Conservation (phyloP, 2,113 vertebrate genomes). For the Lagenorhynchus albirostris region DNA sequence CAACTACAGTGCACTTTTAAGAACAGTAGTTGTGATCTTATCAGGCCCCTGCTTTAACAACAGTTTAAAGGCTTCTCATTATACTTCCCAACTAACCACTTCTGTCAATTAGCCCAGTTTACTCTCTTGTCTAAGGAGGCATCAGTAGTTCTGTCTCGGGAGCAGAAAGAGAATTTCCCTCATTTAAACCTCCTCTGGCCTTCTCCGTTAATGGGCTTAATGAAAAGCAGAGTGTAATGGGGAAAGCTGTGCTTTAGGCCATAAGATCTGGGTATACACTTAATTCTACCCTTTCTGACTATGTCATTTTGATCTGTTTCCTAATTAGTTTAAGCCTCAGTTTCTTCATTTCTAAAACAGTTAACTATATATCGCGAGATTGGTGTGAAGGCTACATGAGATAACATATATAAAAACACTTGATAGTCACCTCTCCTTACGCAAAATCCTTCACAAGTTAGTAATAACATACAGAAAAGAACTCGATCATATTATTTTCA, state of each 20-base stretch:
- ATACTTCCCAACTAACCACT: not conserved
- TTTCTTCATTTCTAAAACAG: slow-evolving; percentile 26
- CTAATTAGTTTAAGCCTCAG: not conserved
- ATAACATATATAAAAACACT: not conserved
- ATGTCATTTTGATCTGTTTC: not conserved
- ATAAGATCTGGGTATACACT: not conserved
- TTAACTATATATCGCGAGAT: not conserved
- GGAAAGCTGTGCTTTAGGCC: not conserved
- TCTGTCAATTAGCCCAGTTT: not conserved
- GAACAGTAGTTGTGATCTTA: not conserved
- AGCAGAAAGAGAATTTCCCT: not conserved
- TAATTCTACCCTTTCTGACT: not conserved
- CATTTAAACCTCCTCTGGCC: not conserved
- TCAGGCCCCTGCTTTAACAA: not conserved
- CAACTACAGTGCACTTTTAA: not conserved
- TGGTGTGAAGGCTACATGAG: not conserved
- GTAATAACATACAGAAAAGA: not conserved
- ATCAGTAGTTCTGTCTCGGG: not conserved
- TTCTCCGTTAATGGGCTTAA: not conserved
- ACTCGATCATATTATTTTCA: not conserved
- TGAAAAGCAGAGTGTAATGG: not conserved
- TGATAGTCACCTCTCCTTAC: not conserved
- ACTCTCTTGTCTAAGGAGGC: not conserved
- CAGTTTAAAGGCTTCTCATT: not conserved
- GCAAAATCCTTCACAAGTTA: slow-evolving; percentile 2